Base-by-base conservation (phyloP, 1,140 invertebrate species). In the Gerris buenoi region DNA sequence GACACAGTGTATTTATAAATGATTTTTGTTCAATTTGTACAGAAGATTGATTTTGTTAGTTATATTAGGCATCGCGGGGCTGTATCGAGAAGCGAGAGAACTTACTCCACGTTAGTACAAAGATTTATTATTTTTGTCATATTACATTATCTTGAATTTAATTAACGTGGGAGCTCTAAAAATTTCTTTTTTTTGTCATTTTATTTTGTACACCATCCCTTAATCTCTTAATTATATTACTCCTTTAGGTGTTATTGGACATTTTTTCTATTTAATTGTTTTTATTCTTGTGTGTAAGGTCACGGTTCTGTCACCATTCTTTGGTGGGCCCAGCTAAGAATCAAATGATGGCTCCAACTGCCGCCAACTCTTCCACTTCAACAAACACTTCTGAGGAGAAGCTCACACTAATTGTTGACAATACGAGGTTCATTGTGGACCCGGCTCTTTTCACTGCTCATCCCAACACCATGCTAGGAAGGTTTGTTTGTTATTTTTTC, bases 351-450 rank as follows among this genome's bases (percentile, higher is more conserved):
- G 64, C 46, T 62, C 57, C 33, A 28, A 63, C 25, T 60, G 46
- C 28, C 28, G 61, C 66, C 14, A 64, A 57, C n/a, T 62, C 63
- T 23, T 57, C 67, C 46, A 62, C 67, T 2, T 27, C 59, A 14
- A 29, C 64, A 23, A 1, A 29, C 2, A 72, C 77, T 5, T 81
- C 81, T 61, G 88, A 90, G 66, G 89, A 91, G 71, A 77, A 88
- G 59, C 87, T 97, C 25, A 95, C 93, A 1, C 81, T 97, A 26
- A 87, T 97, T 22, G 95, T 97, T 3, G 95, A 97, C 75, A 93
- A 93, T 70, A 95, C 93, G 0, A 81, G 93, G 71, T 95, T 93
- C 77, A 78, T 86, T 66, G 80, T 87, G 1, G 93, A 97, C 79
- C 91, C 91, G 2, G 86, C 89, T 14, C 80, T 97, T 64, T 95